Evolutionary conservation across 2,113 vertebrate species (phyloP).

Genomic region (Struthidea cinerea): DNA sequence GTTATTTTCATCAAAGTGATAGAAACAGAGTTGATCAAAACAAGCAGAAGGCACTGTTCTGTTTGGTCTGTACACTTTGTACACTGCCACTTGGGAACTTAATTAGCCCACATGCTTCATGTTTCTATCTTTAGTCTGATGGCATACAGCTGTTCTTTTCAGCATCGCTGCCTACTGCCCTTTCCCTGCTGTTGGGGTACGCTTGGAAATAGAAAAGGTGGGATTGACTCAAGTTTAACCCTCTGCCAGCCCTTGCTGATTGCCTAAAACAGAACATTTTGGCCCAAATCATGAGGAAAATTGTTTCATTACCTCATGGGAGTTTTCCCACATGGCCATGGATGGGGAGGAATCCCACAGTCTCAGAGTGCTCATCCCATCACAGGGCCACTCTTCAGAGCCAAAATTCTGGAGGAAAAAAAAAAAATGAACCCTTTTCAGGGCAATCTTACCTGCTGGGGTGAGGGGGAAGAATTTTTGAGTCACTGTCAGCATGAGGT

Average conservation of each 20-base stretch:
- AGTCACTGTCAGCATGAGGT: neutral
- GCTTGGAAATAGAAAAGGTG: rapidly evolving
- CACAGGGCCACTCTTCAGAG: neutral
- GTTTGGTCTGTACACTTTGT: constrained; percentile 22
- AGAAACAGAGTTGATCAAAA: constrained; percentile 23
- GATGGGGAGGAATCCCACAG: neutral
- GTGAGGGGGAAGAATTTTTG: rapidly evolving
- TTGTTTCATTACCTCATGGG: neutral
- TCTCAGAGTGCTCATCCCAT: neutral
- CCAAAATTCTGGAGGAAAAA: neutral
- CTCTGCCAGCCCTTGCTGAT: neutral
- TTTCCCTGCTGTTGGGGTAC: neutral
- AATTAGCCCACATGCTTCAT: constrained; percentile 2
- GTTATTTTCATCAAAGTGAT: constrained; percentile 16
- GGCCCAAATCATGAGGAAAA: neutral
- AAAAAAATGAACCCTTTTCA: neutral
- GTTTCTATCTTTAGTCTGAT: constrained; percentile 44
- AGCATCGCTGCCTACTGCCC: neutral
- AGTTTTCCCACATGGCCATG: neutral
- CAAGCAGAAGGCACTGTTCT: constrained; percentile 41
- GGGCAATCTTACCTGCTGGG: neutral
- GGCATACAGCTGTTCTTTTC: constrained; percentile 31
- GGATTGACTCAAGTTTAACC: neutral
- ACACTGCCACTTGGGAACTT: constrained; percentile 26
- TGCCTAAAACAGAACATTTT: neutral